Base-by-base conservation (phyloP, 2,113 vertebrate species). In the Eolophus roseicapilla region DNA sequence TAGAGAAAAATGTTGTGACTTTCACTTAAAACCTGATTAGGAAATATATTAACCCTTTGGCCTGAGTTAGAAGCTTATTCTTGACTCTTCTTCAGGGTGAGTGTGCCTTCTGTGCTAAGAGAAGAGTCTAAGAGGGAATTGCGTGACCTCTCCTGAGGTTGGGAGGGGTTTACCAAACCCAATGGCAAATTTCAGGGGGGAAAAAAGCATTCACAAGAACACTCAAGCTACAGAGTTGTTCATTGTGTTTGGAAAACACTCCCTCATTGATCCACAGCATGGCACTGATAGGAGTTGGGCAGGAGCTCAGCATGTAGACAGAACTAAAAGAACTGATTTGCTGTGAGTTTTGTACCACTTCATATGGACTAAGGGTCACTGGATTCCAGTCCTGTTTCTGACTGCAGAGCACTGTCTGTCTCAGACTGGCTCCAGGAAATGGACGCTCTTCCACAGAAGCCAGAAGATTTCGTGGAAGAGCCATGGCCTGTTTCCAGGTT, bases 381-480 rank as follows among this genome's bases (percentile, higher is more conserved):
- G 75, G 71, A 63, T 71, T 83, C 23, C 88, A 86, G 93, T 71
- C 37, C 82, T 27, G 82, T 17, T 73, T 12, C 80, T 85, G 83
- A 37, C 63, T 96, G 86, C 64, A 39, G 68, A 94, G 93, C 74
- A 62, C 91, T 94, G 83, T 81, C 94, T 94, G 86, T 82, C 92
- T 95, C 91, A 76, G 57, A 1, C 83, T 76, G 93, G 69, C 95
- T 97, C 84, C 95, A 93, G 92, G 93, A 93, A 96, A 93, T 18
- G 89, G 82, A 78, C 0, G 1, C 39, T 95, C 57, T 95, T 96
- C 92, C 3, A 3, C 71, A 91, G 88, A 79, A 96, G 64, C 71
- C 86, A 62, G 86, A 49, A 69, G 75, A 46, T 88, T 92, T 94
- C 62, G 41, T 90, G 86, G 88, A 96, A 95, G 86, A 95, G 59